Evolutionary conservation across 2,797 vertebrate species (phyloP).

Genomic region (Cyprinella venusta): DNA sequence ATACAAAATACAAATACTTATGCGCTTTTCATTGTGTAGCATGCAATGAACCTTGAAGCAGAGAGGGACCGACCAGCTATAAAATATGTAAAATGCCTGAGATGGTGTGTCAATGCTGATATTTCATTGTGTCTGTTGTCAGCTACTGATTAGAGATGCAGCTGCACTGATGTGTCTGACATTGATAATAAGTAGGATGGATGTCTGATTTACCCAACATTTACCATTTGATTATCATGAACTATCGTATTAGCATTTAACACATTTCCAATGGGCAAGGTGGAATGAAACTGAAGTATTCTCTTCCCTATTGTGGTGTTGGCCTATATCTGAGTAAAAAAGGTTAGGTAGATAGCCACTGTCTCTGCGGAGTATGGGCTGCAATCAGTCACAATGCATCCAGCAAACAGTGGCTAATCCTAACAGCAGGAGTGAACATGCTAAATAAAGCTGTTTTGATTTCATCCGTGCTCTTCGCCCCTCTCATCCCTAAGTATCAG

Average conservation of each 20-base stretch:
- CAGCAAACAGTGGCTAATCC: conserved; percentile 10
- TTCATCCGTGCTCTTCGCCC: conserved; percentile 10
- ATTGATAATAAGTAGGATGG: conserved; percentile 44
- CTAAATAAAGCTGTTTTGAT: conserved; percentile 33
- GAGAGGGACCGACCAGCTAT: not conserved
- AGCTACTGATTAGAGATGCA: conserved; percentile 43
- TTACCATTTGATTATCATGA: not conserved
- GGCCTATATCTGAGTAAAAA: too few relatives aligned
- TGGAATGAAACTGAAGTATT: too few relatives aligned
- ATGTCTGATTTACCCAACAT: conserved; percentile 24
- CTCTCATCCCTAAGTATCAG: conserved; percentile 26
- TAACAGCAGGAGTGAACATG: conserved; percentile 6
- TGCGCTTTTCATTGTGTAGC: not conserved
- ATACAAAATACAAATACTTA: not conserved
- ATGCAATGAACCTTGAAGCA: not conserved
- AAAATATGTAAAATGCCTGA: conserved; percentile 18
- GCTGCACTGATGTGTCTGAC: conserved; percentile 46
- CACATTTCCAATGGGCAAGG: too few relatives aligned
- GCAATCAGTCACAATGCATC: not conserved
- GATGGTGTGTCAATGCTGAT: conserved; percentile 28
- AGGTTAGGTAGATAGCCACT: too few relatives aligned
- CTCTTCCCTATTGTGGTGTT: too few relatives aligned
- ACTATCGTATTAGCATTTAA: too few relatives aligned
- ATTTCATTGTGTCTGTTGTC: conserved; percentile 24
- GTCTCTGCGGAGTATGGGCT: not conserved